Conservation (phyloP, 2,888 invertebrate species). For the Agriotes lineatus region DNA sequence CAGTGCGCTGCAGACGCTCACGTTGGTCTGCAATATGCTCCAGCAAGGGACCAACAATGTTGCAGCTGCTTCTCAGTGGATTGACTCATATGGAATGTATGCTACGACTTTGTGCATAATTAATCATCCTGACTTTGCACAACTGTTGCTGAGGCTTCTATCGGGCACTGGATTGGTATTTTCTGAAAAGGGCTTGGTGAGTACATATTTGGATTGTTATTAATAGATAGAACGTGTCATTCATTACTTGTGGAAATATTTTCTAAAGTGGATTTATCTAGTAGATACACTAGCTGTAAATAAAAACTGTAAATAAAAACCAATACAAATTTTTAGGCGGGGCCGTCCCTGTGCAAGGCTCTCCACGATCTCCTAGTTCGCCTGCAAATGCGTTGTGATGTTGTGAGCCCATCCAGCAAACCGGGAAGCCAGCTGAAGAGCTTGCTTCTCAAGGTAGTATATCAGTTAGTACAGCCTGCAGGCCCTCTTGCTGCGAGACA, state of each 20-base stretch:
- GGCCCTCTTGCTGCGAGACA: conserved; percentile 75
- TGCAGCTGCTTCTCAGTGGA: conserved; percentile 45
- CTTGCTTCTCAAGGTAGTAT: conserved; percentile 77
- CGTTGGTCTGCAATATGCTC: conserved; percentile 78
- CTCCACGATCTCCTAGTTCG: conserved; percentile 79
- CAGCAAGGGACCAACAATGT: conserved; percentile 48
- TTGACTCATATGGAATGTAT: conserved; percentile 59
- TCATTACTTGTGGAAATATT: too few species aligned
- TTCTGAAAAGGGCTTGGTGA: conserved; percentile 69
- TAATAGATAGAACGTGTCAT: too few species aligned
- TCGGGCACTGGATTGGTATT: conserved; percentile 74
- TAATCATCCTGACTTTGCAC: conserved; percentile 76
- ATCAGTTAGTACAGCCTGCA: conserved; percentile 77
- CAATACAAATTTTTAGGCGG: conserved; percentile 77
- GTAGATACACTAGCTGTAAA: too few species aligned
- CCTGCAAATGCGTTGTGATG: conserved; percentile 76
- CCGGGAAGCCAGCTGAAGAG: conserved; percentile 73
- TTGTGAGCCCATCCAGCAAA: conserved; percentile 69
- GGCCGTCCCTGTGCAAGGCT: conserved; percentile 81
- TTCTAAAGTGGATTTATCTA: too few species aligned
- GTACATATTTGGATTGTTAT: too few species aligned
- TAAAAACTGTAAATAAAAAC: too few species aligned
- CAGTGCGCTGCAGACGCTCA: conserved; percentile 80
- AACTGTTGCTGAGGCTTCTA: conserved; percentile 75
- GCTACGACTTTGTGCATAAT: conserved; percentile 76